Base-by-base conservation (phyloP, 2,797 vertebrate species). In the Anabacerthia variegaticeps region DNA sequence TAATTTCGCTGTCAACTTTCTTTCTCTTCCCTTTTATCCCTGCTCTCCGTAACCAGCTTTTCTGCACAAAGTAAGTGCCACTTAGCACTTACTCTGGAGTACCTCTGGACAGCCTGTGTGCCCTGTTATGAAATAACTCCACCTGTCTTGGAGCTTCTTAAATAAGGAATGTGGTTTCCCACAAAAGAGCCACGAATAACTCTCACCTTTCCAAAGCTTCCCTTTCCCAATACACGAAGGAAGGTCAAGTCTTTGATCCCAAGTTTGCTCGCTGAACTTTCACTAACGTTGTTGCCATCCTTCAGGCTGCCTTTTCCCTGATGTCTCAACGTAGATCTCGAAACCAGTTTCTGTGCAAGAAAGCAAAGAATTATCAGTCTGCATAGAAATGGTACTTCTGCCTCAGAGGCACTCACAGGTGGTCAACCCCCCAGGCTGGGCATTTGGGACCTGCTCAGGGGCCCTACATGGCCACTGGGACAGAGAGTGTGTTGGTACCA, bases 191-290 rank as follows among this genome's bases (percentile, higher is more conserved):
- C 22, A 46, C 0, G 2, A 82, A 24, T 59, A 78, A 81, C 43
- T 78, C 98, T 97, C 95, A 99, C 99, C 99, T 99, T 99, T 95
- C 99, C 99, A 90, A 99, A 99, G 96, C 99, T 99, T 93, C 99
- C 99, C 84, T 99, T 99, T 41, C 99, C 99, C 52, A 99, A 93
- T 4, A 99, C 99, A 88, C 99, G 98, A 86, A 99, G 98, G 92
- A 99, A 99, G 2, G 98, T 98, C 84, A 99, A 99, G 96, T 99
- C 98, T 39, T 98, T 96, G 55, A 99, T 98, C 59, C 98, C 99
- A 23, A 99, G 96, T 66, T 92, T 97, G 89, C 63, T 98, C 1
- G 95, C 95, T 65, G 98, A 98, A 74, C 48, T 93, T 77, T 97
- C 92, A 32, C 84, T 96, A 1, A 97, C 12, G 2, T 80, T 96